These are phyloP conservation scores for Temnothorax rugatulus DNA, from an alignment of 2,888 invertebrate species.

Conservation along the genomic window DNA sequence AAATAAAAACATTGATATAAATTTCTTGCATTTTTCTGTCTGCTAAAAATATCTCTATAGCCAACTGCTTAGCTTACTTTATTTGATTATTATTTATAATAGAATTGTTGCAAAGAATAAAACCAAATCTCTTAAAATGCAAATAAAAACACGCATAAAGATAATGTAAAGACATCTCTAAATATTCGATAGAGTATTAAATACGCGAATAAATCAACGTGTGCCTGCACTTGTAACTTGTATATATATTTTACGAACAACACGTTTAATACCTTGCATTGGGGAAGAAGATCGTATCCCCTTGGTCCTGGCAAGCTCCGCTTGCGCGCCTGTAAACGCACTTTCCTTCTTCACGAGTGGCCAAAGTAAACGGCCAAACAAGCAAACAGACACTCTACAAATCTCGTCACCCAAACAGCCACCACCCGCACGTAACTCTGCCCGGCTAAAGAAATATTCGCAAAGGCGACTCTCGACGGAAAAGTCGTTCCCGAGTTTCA, in stretches of 20 bases:
- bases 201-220: not conserved
- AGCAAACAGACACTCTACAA: slow-evolving; percentile 64
- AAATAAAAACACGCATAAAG: not conserved
- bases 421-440: slow-evolving; percentile 52
- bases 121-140: not conserved
- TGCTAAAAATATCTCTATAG: not conserved
- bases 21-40: not conserved
- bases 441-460: slow-evolving; percentile 61
- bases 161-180: not conserved
- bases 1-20: not conserved
- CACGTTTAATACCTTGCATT: slow-evolving; percentile 19
- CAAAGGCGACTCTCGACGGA: slow-evolving; percentile 54
- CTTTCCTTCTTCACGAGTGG: slow-evolving; percentile 55
- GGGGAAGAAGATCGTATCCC: slow-evolving; percentile 2
- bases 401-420: slow-evolving; percentile 61
- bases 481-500: slow-evolving; percentile 57
- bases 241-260: slow-evolving; percentile 8
- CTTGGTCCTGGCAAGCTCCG: not conserved
- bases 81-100: slow-evolving; percentile 11
- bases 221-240: not conserved
- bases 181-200: not conserved
- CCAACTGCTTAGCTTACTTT: not conserved
- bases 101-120: not conserved
- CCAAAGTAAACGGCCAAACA: slow-evolving; percentile 66
- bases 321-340: slow-evolving; percentile 42